A percentile compares a stretch with the other conserved stretches of the same genome.
Evolutionary conservation across 2,888 invertebrate species (phyloP).

Genomic region (Tholera decimalis): DNA sequence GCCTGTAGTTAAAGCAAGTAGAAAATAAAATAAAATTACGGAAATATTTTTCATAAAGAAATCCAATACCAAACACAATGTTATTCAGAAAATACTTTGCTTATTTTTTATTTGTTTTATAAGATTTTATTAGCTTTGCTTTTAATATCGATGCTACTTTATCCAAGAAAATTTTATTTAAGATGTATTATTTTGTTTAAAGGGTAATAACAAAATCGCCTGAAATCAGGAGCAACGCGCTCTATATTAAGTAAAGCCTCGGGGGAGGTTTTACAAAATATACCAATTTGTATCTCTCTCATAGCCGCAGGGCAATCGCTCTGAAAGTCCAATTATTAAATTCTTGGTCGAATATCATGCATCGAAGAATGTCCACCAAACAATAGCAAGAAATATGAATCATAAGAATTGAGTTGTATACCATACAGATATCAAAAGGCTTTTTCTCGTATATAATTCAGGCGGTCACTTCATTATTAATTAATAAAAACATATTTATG

Average conservation of each 20-base stretch:
- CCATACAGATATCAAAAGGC: conserved; percentile 60
- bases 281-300: conserved; percentile 84
- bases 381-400: conserved; percentile 87
- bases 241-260: conserved; percentile 65
- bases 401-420: conserved; percentile 83
- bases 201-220: conserved; percentile 47
- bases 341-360: conserved; percentile 79
- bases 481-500: conserved; percentile 86
- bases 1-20: background rate
- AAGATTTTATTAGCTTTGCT: conserved; percentile 6
- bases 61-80: background rate
- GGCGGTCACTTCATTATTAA: conserved; percentile 80
- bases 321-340: conserved; percentile 84
- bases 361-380: conserved; percentile 74
- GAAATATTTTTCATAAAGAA: background rate
- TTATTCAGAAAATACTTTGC: background rate
- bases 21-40: background rate
- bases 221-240: conserved; percentile 42
- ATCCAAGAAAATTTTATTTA: conserved; percentile 20
- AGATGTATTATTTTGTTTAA: conserved; percentile 30
- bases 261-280: conserved; percentile 74
- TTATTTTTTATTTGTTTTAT: background rate
- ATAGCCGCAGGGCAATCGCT: conserved; percentile 77
- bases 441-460: conserved; percentile 74
- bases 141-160: conserved; percentile 2